Percentiles rank a stretch among this genome's conserved stretches.
phyloP scores from a whole-genome alignment of 2,797 vertebrate genomes.

The Sebastes alutus region DNA sequence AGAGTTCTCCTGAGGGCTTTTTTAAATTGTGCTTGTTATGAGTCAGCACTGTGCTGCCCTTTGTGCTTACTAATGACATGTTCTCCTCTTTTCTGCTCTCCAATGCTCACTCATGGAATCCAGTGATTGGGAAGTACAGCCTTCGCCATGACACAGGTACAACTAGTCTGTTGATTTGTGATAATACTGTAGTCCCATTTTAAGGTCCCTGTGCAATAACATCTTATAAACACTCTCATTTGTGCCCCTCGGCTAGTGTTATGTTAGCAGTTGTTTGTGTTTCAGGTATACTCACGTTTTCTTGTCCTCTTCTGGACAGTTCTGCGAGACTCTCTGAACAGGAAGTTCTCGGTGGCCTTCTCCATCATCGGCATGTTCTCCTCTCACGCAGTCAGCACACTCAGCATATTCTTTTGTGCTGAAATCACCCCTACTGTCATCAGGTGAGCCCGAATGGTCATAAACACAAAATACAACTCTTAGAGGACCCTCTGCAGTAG shows the following conservation, averaged over 20 bases:
- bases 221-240: background rate
- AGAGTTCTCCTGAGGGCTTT: conserved; percentile 17
- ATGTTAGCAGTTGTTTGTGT: background rate
- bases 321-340: conserved; percentile 92
- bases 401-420: conserved; percentile 98
- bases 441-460: conserved; percentile 82
- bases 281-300: background rate
- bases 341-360: conserved; percentile 94
- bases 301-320: conserved; percentile 69
- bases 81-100: conserved; percentile 14
- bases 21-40: conserved; percentile 10
- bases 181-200: background rate
- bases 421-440: conserved; percentile 98
- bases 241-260: background rate
- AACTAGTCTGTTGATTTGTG: background rate
- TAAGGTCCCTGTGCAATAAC: background rate
- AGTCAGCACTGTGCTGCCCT: conserved; percentile 39
- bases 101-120: conserved; percentile 19
- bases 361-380: conserved; percentile 99
- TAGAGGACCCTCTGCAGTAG: background rate
- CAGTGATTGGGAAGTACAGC: conserved; percentile 87
- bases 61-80: conserved; percentile 36
- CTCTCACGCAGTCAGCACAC: conserved; percentile 93
- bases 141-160: conserved; percentile 83
- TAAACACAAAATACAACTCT: background rate